Percentiles rank a stretch among this genome's conserved stretches.
Evolutionary conservation across 2,888 invertebrate genomes (phyloP).

Genomic region (Lepidocyrtoides sp.): DNA sequence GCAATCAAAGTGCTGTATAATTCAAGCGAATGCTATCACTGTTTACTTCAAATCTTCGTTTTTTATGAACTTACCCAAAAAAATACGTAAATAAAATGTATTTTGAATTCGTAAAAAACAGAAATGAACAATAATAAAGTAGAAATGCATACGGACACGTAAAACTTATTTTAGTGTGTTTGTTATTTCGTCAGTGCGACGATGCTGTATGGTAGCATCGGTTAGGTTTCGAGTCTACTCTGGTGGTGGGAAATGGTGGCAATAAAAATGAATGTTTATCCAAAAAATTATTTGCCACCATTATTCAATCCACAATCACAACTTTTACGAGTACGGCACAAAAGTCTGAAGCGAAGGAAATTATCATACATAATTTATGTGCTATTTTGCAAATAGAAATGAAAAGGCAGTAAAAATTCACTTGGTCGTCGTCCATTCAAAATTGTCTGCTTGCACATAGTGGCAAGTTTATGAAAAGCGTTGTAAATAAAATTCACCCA

Average conservation of each 20-base stretch:
- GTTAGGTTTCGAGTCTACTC: neutral
- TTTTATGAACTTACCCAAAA: too few species aligned
- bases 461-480: neutral
- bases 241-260: neutral
- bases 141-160: too few species aligned
- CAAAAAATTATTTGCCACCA: neutral
- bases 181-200: neutral
- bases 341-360: neutral
- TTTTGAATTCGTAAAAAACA: too few species aligned
- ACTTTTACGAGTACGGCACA: neutral
- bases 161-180: too few species aligned
- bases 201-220: neutral
- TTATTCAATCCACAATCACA: too few species aligned
- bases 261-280: neutral
- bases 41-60: too few species aligned
- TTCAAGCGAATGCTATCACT: too few species aligned
- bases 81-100: too few species aligned
- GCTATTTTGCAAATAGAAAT: neutral
- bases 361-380: neutral
- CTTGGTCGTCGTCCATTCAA: neutral
- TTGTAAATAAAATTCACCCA: neutral
- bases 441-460: neutral
- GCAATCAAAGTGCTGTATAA: too few species aligned
- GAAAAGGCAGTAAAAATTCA: slow-evolving; percentile 12
- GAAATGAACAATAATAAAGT: too few species aligned